These are phyloP conservation scores for Drosophila longiperda DNA, from an alignment of 2,888 invertebrate species.

Conservation along the genomic window DNA sequence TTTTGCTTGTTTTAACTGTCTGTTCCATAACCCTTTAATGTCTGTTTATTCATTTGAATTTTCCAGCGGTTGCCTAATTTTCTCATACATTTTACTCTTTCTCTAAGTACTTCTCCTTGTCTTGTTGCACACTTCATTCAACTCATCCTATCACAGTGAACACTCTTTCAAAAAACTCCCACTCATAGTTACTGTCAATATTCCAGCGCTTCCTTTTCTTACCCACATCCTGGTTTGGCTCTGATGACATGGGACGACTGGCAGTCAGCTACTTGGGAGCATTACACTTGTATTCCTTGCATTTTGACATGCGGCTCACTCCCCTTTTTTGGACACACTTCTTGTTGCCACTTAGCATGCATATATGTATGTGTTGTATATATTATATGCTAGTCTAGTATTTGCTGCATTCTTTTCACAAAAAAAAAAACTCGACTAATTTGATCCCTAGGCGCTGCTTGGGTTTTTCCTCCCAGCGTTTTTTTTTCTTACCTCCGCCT, in stretches of 20 bases:
- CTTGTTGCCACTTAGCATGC: slow-evolving; percentile 58
- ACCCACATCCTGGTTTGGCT: slow-evolving; percentile 46
- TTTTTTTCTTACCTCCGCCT: slow-evolving; percentile 30
- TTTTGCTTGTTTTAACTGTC: not conserved
- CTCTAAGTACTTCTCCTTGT: not conserved
- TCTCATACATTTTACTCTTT: not conserved
- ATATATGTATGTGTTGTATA: slow-evolving; percentile 16
- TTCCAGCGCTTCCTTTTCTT: slow-evolving; percentile 40
- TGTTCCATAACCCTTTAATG: not conserved
- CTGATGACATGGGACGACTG: slow-evolving; percentile 62
- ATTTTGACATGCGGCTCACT: slow-evolving; percentile 14
- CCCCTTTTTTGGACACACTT: slow-evolving; percentile 50
- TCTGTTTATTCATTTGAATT: not conserved
- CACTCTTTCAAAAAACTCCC: not conserved
- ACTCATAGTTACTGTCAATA: slow-evolving; percentile 58
- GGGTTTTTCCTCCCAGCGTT: slow-evolving; percentile 37
- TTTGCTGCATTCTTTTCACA: slow-evolving; percentile 64
- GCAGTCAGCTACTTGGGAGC: slow-evolving; percentile 38
- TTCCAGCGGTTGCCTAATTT: not conserved
- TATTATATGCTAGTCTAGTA: slow-evolving; percentile 30
- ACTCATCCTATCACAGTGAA: not conserved
- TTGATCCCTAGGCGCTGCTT: slow-evolving; percentile 75
- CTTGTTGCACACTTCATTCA: not conserved
- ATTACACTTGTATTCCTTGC: slow-evolving; percentile 32
- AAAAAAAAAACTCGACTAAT: slow-evolving; percentile 63